Base-by-base conservation (phyloP, 2,888 invertebrate species). In the Athalia circularis region DNA sequence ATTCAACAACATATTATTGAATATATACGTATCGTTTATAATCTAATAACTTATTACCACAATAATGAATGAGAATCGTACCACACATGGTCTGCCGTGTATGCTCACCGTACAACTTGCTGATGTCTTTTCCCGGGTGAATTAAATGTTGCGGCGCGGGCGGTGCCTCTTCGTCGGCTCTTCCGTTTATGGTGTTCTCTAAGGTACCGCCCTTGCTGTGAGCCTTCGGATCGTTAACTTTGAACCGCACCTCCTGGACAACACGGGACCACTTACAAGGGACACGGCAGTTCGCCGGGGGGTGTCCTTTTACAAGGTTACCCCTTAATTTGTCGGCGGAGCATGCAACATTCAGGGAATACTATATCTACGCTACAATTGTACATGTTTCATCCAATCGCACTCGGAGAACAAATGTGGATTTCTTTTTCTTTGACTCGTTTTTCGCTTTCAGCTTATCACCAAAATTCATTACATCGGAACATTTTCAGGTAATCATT, bases 171-270 rank as follows among this genome's bases (percentile, higher is more conserved):
- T 94, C 95, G 86, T 92, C 93, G 87, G 93, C 93, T 80, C 92
- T 91, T 52, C 97, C 97, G 88, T 97, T 97, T 83, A 97, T 96
- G 79, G 97, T 97, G 90, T 97, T 97, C 91, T 97, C 97, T 87
- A 97, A 92, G 45, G 96, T 96, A 67, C 97, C 97, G 79, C 97
- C 97, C 92, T 97, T 97, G 88, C 96, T 96, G 92, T 97, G 96
- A 90, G 95, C 96, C 92, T 97, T 97, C 74, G 97, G 97, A 92
- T 97, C 97, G 92, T 97, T 96, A 84, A 97, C 96, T 93, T 97
- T 97, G 93, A 96, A 97, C 90, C 97, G 95, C 91, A 97, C 97
- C 94, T 97, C 97, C 97, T 97, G 95, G 92, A 95, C 91, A 89
- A 90, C 89, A 90, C 88, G 90, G 89, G 89, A 90, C 90, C 91